phyloP scores from a whole-genome alignment of 2,113 vertebrate genomes.

The Tautogolabrus adspersus region DNA sequence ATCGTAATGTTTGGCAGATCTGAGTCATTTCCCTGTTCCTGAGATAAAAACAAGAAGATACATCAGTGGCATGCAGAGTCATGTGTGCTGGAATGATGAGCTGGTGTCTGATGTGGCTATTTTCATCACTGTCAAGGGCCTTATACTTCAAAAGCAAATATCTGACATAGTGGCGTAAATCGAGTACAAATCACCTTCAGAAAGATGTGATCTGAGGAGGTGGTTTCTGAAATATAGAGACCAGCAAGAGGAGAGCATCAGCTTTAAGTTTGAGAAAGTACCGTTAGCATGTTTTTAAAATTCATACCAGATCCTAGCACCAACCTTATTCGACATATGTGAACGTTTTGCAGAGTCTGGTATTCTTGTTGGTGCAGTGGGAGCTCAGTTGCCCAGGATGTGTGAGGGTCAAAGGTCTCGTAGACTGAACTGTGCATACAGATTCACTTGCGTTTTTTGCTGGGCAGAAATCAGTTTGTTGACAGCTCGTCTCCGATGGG shows the following conservation, averaged over 20 bases:
- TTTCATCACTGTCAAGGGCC: background rate
- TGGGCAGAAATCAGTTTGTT: background rate
- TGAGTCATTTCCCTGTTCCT: constrained; percentile 20
- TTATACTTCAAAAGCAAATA: background rate
- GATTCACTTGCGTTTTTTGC: background rate
- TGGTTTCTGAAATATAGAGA: background rate
- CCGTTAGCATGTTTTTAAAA: too few species aligned
- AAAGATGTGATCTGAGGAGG: background rate
- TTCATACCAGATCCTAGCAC: background rate
- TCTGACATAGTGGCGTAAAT: background rate
- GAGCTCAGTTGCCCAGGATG: background rate
- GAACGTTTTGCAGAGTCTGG: background rate
- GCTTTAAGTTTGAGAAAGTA: background rate
- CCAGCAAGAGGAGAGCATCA: background rate
- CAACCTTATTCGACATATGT: background rate
- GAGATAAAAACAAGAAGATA: background rate
- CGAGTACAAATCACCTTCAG: background rate
- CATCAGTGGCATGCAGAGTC: background rate
- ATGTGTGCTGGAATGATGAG: background rate
- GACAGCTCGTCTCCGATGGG: background rate
- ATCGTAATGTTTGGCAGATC: constrained; percentile 24
- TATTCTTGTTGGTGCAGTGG: background rate
- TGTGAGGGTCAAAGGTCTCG: constrained; percentile 1
- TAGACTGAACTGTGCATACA: background rate
- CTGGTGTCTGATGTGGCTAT: background rate